These are phyloP conservation scores for Polypterus senegalus DNA, from an alignment of 2,113 vertebrate species.

Conservation along the genomic window DNA sequence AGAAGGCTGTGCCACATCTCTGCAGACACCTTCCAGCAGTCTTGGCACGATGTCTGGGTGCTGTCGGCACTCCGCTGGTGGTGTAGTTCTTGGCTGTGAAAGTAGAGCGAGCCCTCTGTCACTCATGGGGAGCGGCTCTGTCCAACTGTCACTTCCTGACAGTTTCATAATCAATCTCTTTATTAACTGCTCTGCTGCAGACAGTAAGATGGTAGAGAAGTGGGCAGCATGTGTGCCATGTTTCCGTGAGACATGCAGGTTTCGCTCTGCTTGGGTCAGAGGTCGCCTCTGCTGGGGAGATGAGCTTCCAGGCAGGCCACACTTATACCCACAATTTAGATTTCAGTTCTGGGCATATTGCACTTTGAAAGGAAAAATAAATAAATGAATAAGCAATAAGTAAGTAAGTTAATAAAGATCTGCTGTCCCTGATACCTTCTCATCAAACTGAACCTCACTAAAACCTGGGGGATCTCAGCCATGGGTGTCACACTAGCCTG, in stretches of 20 bases:
- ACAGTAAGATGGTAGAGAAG: conserved; percentile 48
- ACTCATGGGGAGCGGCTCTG: conserved; percentile 77
- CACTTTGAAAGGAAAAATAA: too few relatives aligned
- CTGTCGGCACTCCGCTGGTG: conserved; percentile 51
- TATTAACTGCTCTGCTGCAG: conserved; percentile 85
- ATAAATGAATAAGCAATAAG: too few relatives aligned
- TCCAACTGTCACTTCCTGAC: conserved; percentile 92
- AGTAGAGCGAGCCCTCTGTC: conserved; percentile 82
- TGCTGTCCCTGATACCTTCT: too few relatives aligned
- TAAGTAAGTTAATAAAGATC: too few relatives aligned
- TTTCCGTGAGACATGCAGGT: conserved; percentile 38
- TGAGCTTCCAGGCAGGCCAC: conserved; percentile 17
- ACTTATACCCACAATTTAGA: conserved; percentile 26
- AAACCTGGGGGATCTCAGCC: too few relatives aligned
- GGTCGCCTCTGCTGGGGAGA: conserved; percentile 20
- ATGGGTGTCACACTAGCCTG: too few relatives aligned
- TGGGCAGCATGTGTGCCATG: conserved; percentile 40
- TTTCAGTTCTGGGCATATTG: conserved; percentile 12
- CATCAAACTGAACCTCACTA: too few relatives aligned
- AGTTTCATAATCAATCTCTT: conserved; percentile 95
- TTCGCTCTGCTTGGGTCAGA: conserved; percentile 20
- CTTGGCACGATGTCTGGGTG: conserved; percentile 61
- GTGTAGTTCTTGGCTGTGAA: conserved; percentile 59
- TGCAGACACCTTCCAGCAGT: conserved; percentile 22
- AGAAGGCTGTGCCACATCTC: conserved; percentile 27